A percentile compares a stretch with the other conserved stretches of the same genome.
These are phyloP conservation scores for Progne subis DNA, from an alignment of 2,113 vertebrate genomes.

Conservation along the genomic window DNA sequence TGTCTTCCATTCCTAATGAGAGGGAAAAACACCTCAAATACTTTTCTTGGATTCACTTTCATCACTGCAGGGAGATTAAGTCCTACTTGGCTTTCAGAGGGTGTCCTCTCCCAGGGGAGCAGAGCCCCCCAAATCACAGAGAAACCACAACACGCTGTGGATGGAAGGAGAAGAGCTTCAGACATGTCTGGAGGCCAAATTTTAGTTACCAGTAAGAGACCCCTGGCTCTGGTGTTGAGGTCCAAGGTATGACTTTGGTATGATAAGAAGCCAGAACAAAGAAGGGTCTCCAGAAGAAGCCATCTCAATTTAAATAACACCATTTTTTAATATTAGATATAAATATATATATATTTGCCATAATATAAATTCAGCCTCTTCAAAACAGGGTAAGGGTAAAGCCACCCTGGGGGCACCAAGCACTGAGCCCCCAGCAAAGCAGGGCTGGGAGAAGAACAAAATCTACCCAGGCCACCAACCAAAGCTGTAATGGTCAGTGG, in stretches of 20 bases:
- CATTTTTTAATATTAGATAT: no score
- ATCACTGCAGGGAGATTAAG: not conserved
- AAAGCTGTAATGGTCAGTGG: fast-evolving
- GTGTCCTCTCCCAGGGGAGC: not conserved
- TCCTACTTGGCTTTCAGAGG: not conserved
- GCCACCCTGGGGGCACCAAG: fast-evolving
- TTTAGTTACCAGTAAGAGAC: not conserved
- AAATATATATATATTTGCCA: not conserved
- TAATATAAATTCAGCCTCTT: not conserved
- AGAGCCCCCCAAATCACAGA: not conserved
- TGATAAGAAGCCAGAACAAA: not conserved
- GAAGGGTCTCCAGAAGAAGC: not conserved
- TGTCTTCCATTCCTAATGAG: constrained; percentile 52
- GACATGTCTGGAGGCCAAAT: not conserved
- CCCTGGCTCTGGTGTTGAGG: not conserved
- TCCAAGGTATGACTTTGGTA: not conserved
- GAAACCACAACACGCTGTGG: fast-evolving
- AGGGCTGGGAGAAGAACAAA: not conserved
- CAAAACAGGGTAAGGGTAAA: not conserved
- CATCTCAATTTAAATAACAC: not conserved
- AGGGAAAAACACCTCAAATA: not conserved
- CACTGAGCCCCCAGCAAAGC: not conserved
- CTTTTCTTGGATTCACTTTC: not conserved
- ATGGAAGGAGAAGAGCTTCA: not conserved
- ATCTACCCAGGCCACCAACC: not conserved